A percentile compares a stretch with the other conserved stretches of the same genome.
Evolutionary conservation across 2,113 vertebrate genomes (phyloP).

Genomic region (Nyctereutes procyonoides): DNA sequence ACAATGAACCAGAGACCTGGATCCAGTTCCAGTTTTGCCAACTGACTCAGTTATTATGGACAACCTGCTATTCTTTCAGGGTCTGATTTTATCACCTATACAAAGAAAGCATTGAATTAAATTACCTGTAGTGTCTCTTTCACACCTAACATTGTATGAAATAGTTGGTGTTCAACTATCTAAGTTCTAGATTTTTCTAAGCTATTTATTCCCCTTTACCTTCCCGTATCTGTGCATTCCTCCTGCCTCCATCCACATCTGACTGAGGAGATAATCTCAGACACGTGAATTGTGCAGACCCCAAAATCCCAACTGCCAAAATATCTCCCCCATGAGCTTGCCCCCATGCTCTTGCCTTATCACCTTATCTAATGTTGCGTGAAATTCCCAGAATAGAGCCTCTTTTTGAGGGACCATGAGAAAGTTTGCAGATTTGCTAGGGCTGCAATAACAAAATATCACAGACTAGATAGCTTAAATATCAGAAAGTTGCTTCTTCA

Average conservation of each 20-base stretch:
- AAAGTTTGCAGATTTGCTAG: not conserved
- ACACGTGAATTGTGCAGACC: not conserved
- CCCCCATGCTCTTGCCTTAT: not conserved
- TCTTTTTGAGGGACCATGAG: not conserved
- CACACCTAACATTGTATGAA: not conserved
- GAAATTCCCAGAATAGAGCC: not conserved
- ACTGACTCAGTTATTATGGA: not conserved
- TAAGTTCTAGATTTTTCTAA: not conserved
- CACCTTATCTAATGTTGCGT: not conserved
- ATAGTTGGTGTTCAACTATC: not conserved
- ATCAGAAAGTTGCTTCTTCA: not conserved
- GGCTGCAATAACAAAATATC: not conserved
- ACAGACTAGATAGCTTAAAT: not conserved
- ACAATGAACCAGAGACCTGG: not conserved
- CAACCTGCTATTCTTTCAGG: not conserved
- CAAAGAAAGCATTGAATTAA: not conserved
- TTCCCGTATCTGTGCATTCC: not conserved
- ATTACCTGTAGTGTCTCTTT: not conserved
- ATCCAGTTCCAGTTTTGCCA: not conserved
- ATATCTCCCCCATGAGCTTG: not conserved
- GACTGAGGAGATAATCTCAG: not conserved
- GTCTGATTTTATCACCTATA: not conserved
- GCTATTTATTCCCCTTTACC: not conserved
- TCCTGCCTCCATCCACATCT: not conserved
- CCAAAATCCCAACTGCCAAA: not conserved